These are phyloP conservation scores for Vanessa atalanta DNA, from an alignment of 1,140 invertebrate genomes.

Conservation along the genomic window DNA sequence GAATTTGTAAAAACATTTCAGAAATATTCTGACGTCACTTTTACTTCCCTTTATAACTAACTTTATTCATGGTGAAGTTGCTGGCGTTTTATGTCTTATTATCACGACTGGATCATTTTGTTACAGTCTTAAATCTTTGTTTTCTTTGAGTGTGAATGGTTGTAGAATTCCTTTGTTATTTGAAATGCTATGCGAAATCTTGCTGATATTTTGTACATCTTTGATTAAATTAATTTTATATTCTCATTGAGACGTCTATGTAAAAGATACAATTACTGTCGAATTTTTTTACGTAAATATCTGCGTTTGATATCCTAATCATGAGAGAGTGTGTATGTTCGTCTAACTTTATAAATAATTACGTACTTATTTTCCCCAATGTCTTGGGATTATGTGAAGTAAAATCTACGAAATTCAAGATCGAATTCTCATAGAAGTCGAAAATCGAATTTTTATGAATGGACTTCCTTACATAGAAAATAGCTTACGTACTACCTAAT, in stretches of 20 bases:
- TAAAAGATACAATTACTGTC: too few relatives aligned
- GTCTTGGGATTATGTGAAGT: too few relatives aligned
- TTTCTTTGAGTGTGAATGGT: neutral
- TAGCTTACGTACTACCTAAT: neutral
- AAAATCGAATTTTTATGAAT: neutral
- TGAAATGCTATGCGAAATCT: neutral
- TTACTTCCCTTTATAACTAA: conserved; percentile 23
- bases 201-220: neutral
- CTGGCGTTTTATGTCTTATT: conserved; percentile 23
- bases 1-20: conserved; percentile 18
- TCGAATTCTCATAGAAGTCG: too few relatives aligned
- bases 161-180: neutral
- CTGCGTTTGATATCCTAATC: too few relatives aligned
- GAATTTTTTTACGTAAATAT: too few relatives aligned
- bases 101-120: conserved; percentile 17
- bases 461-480: neutral
- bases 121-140: conserved; percentile 5
- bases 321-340: too few relatives aligned
- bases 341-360: too few relatives aligned
- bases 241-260: too few relatives aligned
- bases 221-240: neutral
- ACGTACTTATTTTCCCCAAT: too few relatives aligned
- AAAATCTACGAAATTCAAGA: neutral
- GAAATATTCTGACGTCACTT: conserved; percentile 29
- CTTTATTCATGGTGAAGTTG: conserved; percentile 21